A percentile compares a stretch with the other conserved stretches of the same genome.
These are phyloP conservation scores for Nomada fucata DNA, from an alignment of 2,888 invertebrate species.

Conservation along the genomic window DNA sequence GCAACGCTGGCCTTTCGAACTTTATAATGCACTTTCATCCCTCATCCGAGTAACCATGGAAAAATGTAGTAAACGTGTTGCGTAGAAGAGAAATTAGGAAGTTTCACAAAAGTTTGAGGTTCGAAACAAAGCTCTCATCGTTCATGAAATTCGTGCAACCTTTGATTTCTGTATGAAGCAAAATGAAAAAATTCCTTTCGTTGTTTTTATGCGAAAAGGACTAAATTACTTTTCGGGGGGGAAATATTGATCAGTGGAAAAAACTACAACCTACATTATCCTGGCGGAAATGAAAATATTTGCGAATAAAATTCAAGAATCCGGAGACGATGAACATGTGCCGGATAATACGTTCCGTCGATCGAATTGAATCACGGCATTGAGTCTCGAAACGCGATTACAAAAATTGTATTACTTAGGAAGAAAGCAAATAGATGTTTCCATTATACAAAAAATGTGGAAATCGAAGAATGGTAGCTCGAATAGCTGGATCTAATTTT, in stretches of 20 bases:
- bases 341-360: not conserved
- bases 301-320: not conserved
- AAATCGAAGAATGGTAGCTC: constrained; percentile 8
- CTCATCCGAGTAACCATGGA: not conserved
- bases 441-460: not conserved
- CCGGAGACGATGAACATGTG: not conserved
- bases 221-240: too few species aligned
- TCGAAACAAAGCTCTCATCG: not conserved
- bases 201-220: not conserved
- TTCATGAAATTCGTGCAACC: not conserved
- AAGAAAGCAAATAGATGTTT: not conserved
- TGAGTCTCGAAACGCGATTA: not conserved
- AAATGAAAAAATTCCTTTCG: not conserved
- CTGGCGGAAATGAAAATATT: not conserved
- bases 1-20: constrained; percentile 3
- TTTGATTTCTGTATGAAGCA: too few species aligned
- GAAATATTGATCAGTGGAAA: too few species aligned
- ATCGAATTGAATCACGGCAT: not conserved
- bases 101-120: not conserved
- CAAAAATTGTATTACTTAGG: not conserved
- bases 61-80: constrained; percentile 8
- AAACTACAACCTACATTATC: too few species aligned
- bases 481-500: not conserved
- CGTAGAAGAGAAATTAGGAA: constrained; percentile 5
- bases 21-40: constrained; percentile 24